Percentiles rank a stretch among this genome's conserved stretches.
Conservation (phyloP, 2,113 vertebrate genomes). For the Bos indicus region DNA sequence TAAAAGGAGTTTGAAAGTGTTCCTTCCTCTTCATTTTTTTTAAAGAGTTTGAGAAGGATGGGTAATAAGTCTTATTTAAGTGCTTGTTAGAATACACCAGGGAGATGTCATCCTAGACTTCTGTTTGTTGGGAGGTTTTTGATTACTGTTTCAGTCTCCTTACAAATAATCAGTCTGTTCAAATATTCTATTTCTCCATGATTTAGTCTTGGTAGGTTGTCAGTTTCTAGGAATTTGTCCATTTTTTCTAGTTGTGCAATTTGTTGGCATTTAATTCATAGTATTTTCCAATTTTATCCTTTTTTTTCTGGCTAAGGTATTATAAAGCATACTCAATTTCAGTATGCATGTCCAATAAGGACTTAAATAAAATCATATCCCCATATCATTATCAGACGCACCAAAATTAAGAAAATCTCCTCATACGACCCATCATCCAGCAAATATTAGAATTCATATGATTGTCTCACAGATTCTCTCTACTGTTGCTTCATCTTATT, state of each 20-base stretch:
- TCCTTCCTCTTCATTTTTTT: background rate
- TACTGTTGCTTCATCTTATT: background rate
- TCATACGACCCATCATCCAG: background rate
- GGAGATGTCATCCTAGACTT: background rate
- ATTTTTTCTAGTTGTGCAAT: background rate
- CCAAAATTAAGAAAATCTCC: background rate
- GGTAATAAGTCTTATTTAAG: background rate
- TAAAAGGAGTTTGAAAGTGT: background rate
- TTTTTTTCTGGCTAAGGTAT: background rate
- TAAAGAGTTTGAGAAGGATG: background rate
- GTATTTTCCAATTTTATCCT: background rate
- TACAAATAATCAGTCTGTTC: background rate
- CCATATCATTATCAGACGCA: background rate
- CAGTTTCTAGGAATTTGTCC: background rate
- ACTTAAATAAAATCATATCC: background rate
- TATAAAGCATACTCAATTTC: background rate
- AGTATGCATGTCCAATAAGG: background rate
- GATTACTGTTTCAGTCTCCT: background rate
- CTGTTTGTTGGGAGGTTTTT: background rate
- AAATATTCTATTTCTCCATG: background rate
- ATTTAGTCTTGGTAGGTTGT: background rate
- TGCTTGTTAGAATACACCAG: background rate
- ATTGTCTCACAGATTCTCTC: background rate
- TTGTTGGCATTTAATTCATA: background rate
- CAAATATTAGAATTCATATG: background rate